Evolutionary conservation across 2,113 vertebrate genomes (phyloP).

Genomic region (Raja brachyura): DNA sequence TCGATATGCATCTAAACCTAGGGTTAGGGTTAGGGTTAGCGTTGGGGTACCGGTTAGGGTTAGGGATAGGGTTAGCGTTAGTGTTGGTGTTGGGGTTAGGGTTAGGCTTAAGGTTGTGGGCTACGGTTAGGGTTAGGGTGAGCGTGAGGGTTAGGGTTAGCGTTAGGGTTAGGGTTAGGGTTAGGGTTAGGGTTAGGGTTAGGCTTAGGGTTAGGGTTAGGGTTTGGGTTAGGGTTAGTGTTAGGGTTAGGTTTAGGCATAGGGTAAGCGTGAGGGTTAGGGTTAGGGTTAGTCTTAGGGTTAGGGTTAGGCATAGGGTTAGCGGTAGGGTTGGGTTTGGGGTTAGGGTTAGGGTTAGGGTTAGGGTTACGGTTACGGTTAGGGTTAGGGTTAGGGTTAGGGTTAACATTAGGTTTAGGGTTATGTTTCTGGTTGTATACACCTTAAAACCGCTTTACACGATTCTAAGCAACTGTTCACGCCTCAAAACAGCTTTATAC

Average conservation of each 20-base stretch:
- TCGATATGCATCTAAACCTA: no score
- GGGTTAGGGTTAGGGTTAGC: no score
- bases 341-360: conserved; percentile 35
- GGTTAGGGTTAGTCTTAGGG: conserved; percentile 38
- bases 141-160: conserved; percentile 38
- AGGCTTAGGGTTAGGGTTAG: conserved; percentile 6
- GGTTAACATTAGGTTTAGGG: conserved; percentile 28
- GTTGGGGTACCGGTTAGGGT: no score
- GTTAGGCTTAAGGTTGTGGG: no score
- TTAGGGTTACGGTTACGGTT: conserved; percentile 38
- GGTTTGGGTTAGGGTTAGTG: conserved; percentile 38
- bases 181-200: conserved; percentile 10
- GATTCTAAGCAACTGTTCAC: no score
- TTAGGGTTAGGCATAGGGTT: no score
- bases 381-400: conserved; percentile 39
- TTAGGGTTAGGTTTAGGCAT: conserved; percentile 31
- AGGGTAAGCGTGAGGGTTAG: conserved; percentile 19
- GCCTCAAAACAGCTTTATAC: no score
- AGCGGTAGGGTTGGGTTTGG: conserved; percentile 42
- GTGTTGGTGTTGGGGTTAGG: no score
- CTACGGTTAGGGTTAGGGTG: no score
- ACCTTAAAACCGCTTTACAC: no score
- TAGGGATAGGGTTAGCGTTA: no score
- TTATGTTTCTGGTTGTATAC: no score
- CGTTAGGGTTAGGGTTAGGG: conserved; percentile 39